Conservation (phyloP, 2,113 vertebrate genomes). For the Acrocephalus kingi region DNA sequence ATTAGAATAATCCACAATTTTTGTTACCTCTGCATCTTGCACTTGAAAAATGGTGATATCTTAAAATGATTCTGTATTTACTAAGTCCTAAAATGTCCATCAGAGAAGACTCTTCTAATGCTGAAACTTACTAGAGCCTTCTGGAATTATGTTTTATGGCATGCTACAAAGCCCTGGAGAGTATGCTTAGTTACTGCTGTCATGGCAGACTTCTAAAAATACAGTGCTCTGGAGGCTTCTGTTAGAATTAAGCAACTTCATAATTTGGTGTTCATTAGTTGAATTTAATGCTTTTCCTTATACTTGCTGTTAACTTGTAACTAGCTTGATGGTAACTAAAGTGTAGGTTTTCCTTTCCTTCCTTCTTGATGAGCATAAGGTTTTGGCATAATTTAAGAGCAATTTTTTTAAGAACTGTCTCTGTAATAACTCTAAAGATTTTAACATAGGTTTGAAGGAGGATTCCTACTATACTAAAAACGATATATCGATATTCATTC, state of each 20-base stretch:
- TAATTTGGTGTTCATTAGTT: constrained; percentile 46
- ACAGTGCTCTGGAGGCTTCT: constrained; percentile 29
- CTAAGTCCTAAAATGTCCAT: neutral
- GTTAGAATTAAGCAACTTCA: constrained; percentile 37
- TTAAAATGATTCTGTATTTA: neutral
- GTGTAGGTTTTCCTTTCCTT: neutral
- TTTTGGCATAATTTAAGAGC: neutral
- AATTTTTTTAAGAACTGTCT: neutral
- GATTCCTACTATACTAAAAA: neutral
- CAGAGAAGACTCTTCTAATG: constrained; percentile 3
- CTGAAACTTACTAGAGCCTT: constrained; percentile 25
- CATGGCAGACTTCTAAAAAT: constrained; percentile 43
- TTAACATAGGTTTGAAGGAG: neutral
- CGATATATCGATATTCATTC: neutral
- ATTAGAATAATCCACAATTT: neutral
- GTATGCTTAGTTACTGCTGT: constrained; percentile 48
- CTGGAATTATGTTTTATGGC: constrained; percentile 34
- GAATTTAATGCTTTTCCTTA: constrained; percentile 31
- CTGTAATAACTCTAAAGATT: neutral
- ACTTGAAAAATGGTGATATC: neutral
- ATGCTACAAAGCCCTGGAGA: constrained; percentile 29
- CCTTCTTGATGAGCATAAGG: neutral
- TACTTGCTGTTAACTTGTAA: constrained; percentile 8
- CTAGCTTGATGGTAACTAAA: constrained; percentile 9
- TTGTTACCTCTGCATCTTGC: neutral